Percentiles rank a stretch among this genome's conserved stretches.
Evolutionary conservation across 2,113 vertebrate genomes (phyloP).

Genomic region (Apodemus speciosus): DNA sequence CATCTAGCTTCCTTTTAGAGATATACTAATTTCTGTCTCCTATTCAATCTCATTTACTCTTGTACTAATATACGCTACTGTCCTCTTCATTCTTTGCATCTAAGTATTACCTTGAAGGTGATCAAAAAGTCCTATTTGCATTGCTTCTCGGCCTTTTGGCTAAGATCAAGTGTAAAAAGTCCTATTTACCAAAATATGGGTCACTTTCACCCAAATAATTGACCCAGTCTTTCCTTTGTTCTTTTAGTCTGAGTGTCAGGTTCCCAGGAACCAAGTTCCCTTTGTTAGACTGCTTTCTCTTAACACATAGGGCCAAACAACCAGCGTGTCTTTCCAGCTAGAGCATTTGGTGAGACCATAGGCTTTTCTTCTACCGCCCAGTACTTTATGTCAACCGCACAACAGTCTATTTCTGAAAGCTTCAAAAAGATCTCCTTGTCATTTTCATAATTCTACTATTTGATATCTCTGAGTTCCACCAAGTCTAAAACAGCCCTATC

Average conservation of each 20-base stretch:
- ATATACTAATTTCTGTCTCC: not conserved
- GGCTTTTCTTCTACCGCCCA: not conserved
- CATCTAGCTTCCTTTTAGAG: slow-evolving; percentile 4
- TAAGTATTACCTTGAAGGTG: not conserved
- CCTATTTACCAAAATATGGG: not conserved
- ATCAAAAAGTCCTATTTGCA: not conserved
- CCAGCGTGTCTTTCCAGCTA: not conserved
- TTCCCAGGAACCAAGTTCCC: not conserved
- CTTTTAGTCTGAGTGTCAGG: not conserved
- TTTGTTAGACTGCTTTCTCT: not conserved
- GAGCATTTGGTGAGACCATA: not conserved
- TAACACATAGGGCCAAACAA: not conserved
- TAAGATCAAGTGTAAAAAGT: not conserved
- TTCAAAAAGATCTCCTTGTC: not conserved
- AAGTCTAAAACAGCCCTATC: not conserved
- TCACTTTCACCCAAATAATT: not conserved
- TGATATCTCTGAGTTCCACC: not conserved
- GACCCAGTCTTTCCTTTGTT: not conserved
- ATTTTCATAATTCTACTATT: not conserved
- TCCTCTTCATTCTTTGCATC: not conserved
- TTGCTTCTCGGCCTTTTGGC: too few relatives aligned
- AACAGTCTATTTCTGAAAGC: not conserved
- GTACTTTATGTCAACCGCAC: not conserved
- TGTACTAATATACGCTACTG: not conserved
- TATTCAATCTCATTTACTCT: not conserved